Evolutionary conservation across 2,113 vertebrate species (phyloP).

Genomic region (Marmota monax): DNA sequence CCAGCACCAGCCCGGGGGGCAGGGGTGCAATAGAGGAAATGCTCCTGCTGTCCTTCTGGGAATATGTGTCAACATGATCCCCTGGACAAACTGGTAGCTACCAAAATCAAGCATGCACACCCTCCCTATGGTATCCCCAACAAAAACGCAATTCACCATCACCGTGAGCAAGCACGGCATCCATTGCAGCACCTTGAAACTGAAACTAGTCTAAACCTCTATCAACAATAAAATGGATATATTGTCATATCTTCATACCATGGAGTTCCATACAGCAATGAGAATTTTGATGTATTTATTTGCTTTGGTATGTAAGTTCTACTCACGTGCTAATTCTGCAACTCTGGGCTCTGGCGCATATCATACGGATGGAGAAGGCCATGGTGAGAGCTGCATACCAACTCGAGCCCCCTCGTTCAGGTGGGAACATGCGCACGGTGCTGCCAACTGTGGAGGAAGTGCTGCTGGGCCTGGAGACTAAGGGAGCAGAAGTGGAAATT

Average conservation of each 20-base stretch:
- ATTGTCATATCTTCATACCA: not conserved
- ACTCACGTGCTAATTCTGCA: not conserved
- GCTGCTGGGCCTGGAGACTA: not conserved
- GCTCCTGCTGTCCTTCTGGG: not conserved
- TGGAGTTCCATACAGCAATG: not conserved
- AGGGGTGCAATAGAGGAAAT: not conserved
- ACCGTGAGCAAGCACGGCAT: not conserved
- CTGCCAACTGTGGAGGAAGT: not conserved
- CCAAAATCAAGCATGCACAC: not conserved
- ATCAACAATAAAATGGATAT: not conserved
- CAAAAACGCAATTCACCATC: slow-evolving; percentile 15
- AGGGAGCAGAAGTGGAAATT: rapidly evolving
- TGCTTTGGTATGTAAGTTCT: not conserved
- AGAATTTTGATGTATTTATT: not conserved
- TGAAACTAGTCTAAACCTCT: not conserved
- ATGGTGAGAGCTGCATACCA: not conserved
- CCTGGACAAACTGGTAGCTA: not conserved
- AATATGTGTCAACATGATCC: not conserved
- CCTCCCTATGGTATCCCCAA: not conserved
- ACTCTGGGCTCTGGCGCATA: not conserved
- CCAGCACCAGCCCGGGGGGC: not conserved
- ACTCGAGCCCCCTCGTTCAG: not conserved
- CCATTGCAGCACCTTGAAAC: not conserved
- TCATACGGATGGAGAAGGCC: not conserved
- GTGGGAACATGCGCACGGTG: not conserved